These are phyloP conservation scores for Spodoptera littoralis DNA, from an alignment of 2,888 invertebrate species.

Conservation along the genomic window DNA sequence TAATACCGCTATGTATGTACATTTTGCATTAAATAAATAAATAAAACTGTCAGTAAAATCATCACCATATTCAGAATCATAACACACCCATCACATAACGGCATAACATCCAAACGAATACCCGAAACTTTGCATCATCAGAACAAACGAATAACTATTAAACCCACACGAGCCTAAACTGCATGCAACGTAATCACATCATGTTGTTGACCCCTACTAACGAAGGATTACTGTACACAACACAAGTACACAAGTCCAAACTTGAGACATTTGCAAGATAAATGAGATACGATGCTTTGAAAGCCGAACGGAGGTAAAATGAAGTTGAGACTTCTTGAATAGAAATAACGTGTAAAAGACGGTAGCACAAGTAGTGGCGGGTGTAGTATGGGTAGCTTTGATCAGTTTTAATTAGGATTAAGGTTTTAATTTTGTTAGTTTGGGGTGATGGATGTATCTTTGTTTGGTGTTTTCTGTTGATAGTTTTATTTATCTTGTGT, in stretches of 20 bases:
- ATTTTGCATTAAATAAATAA: no score
- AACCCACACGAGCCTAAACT: constrained; percentile 32
- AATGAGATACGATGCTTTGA: constrained; percentile 58
- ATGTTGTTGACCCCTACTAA: constrained; percentile 43
- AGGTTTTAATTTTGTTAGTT: not conserved
- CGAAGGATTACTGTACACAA: constrained; percentile 47
- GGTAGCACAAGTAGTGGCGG: constrained; percentile 28
- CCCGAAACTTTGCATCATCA: not conserved
- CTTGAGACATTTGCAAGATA: constrained; percentile 54
- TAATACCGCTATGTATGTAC: no score
- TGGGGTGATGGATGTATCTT: not conserved
- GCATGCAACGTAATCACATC: constrained; percentile 44
- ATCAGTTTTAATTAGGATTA: constrained; percentile 15
- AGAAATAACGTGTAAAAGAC: constrained; percentile 52
- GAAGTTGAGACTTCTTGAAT: constrained; percentile 53
- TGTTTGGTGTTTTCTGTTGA: no score
- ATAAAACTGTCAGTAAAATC: no score
- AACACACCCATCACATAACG: no score
- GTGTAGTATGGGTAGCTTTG: constrained; percentile 7
- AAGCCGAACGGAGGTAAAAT: constrained; percentile 49
- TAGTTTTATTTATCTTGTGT: no score
- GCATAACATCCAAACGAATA: not conserved
- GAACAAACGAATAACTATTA: constrained; percentile 15
- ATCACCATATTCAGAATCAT: no score
- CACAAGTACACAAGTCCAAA: constrained; percentile 34